Evolutionary conservation across 2,888 invertebrate species (phyloP).

Genomic region (Pardosa pseudoannulata): DNA sequence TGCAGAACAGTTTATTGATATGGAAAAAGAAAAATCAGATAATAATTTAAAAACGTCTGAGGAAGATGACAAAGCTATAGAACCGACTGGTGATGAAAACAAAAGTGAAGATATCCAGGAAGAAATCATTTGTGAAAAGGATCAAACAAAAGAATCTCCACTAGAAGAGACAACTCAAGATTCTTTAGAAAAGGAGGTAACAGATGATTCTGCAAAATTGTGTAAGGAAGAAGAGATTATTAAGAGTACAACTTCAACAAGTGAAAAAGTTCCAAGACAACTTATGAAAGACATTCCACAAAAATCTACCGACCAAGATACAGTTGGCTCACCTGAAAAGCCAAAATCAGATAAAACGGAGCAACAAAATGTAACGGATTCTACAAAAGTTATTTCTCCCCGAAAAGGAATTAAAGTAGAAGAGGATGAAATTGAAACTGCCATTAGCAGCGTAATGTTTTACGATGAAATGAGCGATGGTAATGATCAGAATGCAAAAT

Average conservation of each 20-base stretch:
- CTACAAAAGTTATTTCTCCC: conserved; percentile 35
- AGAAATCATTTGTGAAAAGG: too few species aligned
- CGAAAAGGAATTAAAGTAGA: conserved; percentile 60
- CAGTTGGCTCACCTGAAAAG: background rate
- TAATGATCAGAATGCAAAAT: background rate
- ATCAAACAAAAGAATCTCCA: background rate
- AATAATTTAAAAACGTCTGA: background rate
- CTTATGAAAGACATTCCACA: background rate
- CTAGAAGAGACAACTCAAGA: background rate
- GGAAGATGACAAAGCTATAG: background rate
- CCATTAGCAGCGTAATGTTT: conserved; percentile 37
- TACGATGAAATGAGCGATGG: conserved; percentile 33
- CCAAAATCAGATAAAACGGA: background rate
- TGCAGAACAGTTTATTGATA: background rate
- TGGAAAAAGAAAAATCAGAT: background rate
- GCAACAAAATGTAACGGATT: background rate
- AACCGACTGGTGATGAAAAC: background rate
- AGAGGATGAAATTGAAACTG: conserved; percentile 60
- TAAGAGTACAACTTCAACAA: background rate
- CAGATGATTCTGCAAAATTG: background rate
- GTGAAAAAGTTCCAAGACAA: background rate
- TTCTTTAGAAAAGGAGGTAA: background rate
- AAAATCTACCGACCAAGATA: too few species aligned
- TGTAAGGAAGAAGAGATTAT: background rate
- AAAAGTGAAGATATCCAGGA: background rate